Evolutionary conservation across 2,888 invertebrate genomes (phyloP).

Genomic region (Callyntrura sp.): DNA sequence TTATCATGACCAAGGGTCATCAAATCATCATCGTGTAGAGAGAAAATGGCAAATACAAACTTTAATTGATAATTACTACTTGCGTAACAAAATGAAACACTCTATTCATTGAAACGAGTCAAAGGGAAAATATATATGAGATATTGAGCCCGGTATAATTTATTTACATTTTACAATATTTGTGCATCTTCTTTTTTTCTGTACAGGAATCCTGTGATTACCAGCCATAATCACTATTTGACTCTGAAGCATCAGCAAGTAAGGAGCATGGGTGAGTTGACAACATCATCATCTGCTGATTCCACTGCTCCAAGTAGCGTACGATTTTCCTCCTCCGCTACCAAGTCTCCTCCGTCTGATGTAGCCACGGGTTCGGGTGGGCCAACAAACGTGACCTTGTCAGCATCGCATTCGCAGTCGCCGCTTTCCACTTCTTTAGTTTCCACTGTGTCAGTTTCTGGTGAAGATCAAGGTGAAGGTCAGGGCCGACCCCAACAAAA

Average conservation of each 20-base stretch:
- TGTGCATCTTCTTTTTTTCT: background rate
- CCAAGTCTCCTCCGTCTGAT: constrained; percentile 41
- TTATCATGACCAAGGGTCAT: background rate
- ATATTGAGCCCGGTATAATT: background rate
- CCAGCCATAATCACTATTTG: background rate
- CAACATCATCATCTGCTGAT: constrained; percentile 29
- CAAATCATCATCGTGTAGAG: background rate
- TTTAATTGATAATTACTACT: background rate
- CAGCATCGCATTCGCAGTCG: background rate
- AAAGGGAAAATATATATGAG: background rate
- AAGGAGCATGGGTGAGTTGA: constrained; percentile 61
- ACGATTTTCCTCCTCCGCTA: background rate
- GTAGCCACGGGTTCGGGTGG: constrained; percentile 15
- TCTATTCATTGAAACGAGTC: background rate
- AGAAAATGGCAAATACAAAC: no score
- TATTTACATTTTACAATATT: background rate
- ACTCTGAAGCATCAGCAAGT: constrained; percentile 5
- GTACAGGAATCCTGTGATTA: background rate
- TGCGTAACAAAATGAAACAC: constrained; percentile 14
- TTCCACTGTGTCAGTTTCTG: constrained; percentile 13
- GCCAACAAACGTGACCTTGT: constrained; percentile 59
- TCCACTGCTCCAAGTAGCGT: constrained; percentile 11
- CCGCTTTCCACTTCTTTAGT: constrained; percentile 31
- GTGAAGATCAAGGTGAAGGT: constrained; percentile 71
- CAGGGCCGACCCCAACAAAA: constrained; percentile 49